phyloP scores from a whole-genome alignment of 2,797 vertebrate species.

The Poecilia gillii region DNA sequence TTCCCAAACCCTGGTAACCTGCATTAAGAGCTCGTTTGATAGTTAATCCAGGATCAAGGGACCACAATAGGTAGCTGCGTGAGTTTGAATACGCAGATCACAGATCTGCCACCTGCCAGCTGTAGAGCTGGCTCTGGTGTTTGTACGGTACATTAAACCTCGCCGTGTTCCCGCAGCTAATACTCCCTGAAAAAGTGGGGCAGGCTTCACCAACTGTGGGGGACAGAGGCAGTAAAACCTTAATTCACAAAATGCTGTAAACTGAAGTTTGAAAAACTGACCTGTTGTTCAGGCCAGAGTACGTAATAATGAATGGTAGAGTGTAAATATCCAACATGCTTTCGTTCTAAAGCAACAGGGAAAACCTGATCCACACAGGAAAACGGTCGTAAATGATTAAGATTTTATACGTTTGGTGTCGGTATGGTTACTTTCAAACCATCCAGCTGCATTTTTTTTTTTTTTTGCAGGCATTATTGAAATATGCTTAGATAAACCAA shows the following conservation, averaged over 20 bases:
- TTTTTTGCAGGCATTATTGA: neutral
- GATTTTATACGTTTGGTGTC: neutral
- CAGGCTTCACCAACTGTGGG: conserved; percentile 47
- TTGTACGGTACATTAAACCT: conserved; percentile 41
- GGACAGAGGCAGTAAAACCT: conserved; percentile 33
- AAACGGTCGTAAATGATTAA: neutral
- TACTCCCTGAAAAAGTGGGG: conserved; percentile 55
- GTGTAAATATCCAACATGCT: conserved; percentile 45
- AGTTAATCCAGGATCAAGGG: conserved; percentile 84
- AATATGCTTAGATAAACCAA: neutral
- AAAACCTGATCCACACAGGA: neutral
- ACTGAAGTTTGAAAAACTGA: conserved; percentile 51
- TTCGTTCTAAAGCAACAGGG: neutral
- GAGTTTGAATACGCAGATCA: conserved; percentile 67
- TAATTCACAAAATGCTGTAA: conserved; percentile 58
- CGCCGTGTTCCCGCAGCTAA: conserved; percentile 41
- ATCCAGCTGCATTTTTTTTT: neutral
- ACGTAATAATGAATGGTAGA: conserved; percentile 44
- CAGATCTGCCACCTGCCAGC: conserved; percentile 74
- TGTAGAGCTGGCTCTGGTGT: conserved; percentile 48
- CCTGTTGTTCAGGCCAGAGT: conserved; percentile 46
- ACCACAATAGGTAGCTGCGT: conserved; percentile 75
- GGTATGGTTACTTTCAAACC: too few species aligned
- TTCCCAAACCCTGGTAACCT: conserved; percentile 79
- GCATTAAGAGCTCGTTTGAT: conserved; percentile 77